These are phyloP conservation scores for Lepas anatifera DNA, from an alignment of 2,888 invertebrate genomes.

Conservation along the genomic window DNA sequence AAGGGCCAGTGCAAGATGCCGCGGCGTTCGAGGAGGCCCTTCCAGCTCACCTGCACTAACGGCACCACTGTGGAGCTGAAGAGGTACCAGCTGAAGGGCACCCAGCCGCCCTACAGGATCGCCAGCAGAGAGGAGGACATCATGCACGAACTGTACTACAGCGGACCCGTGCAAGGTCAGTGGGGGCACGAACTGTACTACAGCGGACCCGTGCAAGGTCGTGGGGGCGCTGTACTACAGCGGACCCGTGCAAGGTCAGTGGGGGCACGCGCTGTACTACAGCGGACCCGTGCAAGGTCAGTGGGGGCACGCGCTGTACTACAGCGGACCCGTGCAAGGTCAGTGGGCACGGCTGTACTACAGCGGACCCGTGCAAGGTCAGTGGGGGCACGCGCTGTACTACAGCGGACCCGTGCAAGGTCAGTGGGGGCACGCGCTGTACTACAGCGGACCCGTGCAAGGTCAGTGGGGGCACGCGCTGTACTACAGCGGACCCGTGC, in stretches of 20 bases:
- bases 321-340: too few relatives aligned
- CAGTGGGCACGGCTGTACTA: too few relatives aligned
- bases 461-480: too few relatives aligned
- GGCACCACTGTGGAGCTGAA: slow-evolving; percentile 27
- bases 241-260: not conserved
- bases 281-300: not conserved
- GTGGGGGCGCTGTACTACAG: not conserved
- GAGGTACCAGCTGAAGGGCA: slow-evolving; percentile 29
- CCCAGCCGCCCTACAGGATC: slow-evolving; percentile 55
- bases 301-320: too few relatives aligned
- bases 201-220: not conserved
- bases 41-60: slow-evolving; percentile 20
- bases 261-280: not conserved
- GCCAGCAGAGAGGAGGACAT: slow-evolving; percentile 54
- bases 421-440: too few relatives aligned
- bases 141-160: slow-evolving; percentile 77
- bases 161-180: slow-evolving; percentile 84
- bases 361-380: too few relatives aligned
- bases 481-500: too few relatives aligned
- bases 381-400: too few relatives aligned
- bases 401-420: too few relatives aligned
- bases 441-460: too few relatives aligned
- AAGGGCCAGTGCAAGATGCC: slow-evolving; percentile 52
- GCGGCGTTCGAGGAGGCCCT: slow-evolving; percentile 29
- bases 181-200: not conserved